Conservation (phyloP, 1,140 invertebrate species). For the Calliphora vicina region DNA sequence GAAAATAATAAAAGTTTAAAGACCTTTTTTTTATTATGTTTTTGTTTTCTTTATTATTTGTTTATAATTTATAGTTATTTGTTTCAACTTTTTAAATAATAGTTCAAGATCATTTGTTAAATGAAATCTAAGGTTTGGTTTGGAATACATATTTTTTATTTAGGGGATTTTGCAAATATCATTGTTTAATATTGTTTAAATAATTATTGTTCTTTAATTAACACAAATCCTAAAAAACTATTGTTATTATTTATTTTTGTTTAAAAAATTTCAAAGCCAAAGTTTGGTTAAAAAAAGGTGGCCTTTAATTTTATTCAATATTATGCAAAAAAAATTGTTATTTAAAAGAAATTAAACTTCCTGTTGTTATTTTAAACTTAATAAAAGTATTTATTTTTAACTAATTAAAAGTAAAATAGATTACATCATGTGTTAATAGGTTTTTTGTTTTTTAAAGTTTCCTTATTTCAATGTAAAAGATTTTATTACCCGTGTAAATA, state of each 20-base stretch:
- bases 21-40: not conserved
- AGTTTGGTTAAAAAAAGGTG: too few relatives aligned
- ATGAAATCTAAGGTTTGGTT: conserved; percentile 11
- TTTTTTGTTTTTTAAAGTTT: not conserved
- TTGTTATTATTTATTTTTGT: too few relatives aligned
- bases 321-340: too few relatives aligned
- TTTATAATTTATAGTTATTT: not conserved
- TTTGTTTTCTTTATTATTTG: not conserved
- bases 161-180: not conserved
- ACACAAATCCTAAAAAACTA: not conserved
- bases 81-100: not conserved
- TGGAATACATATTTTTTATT: not conserved
- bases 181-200: too few relatives aligned
- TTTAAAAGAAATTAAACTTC: too few relatives aligned
- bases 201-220: not conserved
- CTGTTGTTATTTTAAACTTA: too few relatives aligned
- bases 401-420: too few relatives aligned
- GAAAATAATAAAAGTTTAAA: not conserved
- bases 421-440: not conserved
- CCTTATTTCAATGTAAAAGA: not conserved
- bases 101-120: conserved; percentile 6
- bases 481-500: not conserved
- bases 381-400: too few relatives aligned
- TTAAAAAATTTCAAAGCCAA: too few relatives aligned
- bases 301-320: too few relatives aligned